phyloP scores from a whole-genome alignment of 2,888 invertebrate species.

The Papilio protenor region DNA sequence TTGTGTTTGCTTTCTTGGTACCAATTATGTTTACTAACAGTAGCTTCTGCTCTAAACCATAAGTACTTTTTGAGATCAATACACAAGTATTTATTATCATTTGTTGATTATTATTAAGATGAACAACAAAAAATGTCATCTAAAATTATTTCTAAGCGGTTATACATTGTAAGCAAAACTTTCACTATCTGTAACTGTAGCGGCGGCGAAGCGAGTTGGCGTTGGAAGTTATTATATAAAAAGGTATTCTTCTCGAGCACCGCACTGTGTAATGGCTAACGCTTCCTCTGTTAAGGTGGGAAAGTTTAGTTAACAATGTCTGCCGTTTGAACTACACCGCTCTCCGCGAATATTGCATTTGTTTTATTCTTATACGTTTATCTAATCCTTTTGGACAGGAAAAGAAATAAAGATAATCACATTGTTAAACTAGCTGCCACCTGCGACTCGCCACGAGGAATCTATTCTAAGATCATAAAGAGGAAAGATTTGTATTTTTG shows the following conservation, averaged over 20 bases:
- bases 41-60: not conserved
- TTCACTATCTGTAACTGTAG: constrained; percentile 14
- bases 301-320: constrained; percentile 40
- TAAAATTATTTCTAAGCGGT: not conserved
- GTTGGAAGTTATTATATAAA: constrained; percentile 36
- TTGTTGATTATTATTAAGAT: not conserved
- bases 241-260: constrained; percentile 39
- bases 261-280: constrained; percentile 37
- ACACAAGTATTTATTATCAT: not conserved
- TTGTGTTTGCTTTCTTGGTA: not conserved
- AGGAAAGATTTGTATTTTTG: no score
- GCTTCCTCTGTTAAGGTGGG: constrained; percentile 38
- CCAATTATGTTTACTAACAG: not conserved
- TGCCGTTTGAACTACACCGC: constrained; percentile 31
- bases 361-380: constrained; percentile 8
- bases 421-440: no score
- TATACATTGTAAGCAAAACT: constrained; percentile 11
- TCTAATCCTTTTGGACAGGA: not conserved
- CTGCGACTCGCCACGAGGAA: no score
- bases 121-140: not conserved
- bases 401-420: not conserved
- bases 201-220: constrained; percentile 16
- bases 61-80: not conserved
- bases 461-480: no score
- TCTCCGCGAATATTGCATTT: constrained; percentile 1